Evolutionary conservation across 2,113 vertebrate genomes (phyloP), one percentile per base, ranked within the genome.

Genomic region (Clupea harengus): DNA sequence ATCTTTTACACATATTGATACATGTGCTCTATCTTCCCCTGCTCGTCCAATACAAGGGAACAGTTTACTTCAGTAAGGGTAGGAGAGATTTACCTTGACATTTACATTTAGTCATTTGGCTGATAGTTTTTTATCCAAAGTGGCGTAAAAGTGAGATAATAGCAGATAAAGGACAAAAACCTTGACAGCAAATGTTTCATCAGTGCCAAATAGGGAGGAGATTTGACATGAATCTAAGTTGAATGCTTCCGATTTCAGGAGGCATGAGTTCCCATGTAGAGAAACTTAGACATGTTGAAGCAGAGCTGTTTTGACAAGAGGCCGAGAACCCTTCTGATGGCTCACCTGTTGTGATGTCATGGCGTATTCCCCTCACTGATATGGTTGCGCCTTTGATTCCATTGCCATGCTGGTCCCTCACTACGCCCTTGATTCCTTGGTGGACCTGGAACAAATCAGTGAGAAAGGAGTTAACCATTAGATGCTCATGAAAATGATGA

Each of bases 291-390:
- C 32, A 25, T 32, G 3, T 60, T 18, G 50, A 72, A 50, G 13
- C 17, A 50, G 52, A n/a, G 50, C 0, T 32, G 28, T 72, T 72
- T 72, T 72, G n/a, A 72, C 64, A 72, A 13, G 64, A 72, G 10
- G 64, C 64, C 28, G 25, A 72, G 9, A 20, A 32, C 64, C 64
- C 28, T 72, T 39, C 13, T 32, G 72, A 32, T 78, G 25, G 54
- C 72, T 92, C 96, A 99, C 98, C 98, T 94, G 98, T 95, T 18
- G 96, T 98, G 92, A 99, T 85, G 64, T 97, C 98, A 20, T 98
- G 98, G 6, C 96, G 95, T 57, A 98, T 95, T 18, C 97, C 98
- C 86, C 91, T 96, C 81, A 99, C 95, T 3, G 95, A 92, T 83
- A 99, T 92, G 0, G 95, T 95, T 64, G 98, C 98, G 0, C 97